These are phyloP conservation scores for Synanthedon tipuliformis DNA, from an alignment of 2,888 invertebrate genomes.

Conservation along the genomic window DNA sequence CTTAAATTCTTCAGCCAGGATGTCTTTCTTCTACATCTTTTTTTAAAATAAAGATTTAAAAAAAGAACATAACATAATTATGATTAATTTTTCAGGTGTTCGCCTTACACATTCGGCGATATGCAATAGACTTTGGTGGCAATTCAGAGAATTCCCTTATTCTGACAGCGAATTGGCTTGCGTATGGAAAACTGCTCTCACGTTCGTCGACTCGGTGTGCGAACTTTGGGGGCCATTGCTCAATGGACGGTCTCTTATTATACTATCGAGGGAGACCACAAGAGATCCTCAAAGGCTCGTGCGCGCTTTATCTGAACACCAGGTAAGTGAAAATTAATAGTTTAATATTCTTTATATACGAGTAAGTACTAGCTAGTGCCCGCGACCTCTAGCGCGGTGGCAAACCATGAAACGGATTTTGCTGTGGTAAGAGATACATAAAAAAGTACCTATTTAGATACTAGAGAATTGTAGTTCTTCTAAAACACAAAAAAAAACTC, in stretches of 20 bases:
- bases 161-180: conserved; percentile 74
- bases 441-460: too few species aligned
- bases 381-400: too few species aligned
- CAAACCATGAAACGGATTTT: too few species aligned
- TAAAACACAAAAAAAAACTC: too few species aligned
- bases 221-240: conserved; percentile 90
- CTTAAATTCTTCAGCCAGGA: too few species aligned
- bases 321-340: conserved; percentile 48
- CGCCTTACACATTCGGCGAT: conserved; percentile 81
- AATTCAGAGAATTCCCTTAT: conserved; percentile 86
- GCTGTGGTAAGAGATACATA: too few species aligned
- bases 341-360: too few species aligned
- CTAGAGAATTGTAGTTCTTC: too few species aligned
- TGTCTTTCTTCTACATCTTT: too few species aligned
- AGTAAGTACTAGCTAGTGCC: too few species aligned
- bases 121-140: conserved; percentile 88
- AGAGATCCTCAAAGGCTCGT: conserved; percentile 84
- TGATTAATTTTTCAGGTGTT: conserved; percentile 71
- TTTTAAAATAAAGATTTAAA: too few species aligned
- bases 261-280: conserved; percentile 79
- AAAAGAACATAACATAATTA: too few species aligned
- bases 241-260: conserved; percentile 76
- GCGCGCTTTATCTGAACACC: conserved; percentile 74
- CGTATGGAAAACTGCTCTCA: conserved; percentile 90
- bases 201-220: conserved; percentile 90